Conservation (phyloP, 2,888 invertebrate genomes). For the Shargacucullia verbasci region DNA sequence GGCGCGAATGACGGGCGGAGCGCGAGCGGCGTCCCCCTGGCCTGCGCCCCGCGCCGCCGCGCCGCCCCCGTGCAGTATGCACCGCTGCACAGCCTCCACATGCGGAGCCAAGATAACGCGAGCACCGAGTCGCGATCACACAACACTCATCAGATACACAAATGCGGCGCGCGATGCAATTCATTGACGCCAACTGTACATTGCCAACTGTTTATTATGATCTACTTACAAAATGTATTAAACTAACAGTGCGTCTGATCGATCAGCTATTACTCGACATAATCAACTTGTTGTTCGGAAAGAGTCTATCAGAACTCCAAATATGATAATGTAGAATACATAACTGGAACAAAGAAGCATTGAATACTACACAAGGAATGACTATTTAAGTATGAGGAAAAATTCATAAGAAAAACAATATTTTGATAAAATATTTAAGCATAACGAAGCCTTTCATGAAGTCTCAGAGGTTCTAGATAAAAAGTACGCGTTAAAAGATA, state of each 20-base stretch:
- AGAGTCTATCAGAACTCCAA: slow-evolving; percentile 30
- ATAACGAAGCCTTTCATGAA: slow-evolving; percentile 53
- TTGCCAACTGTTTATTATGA: slow-evolving; percentile 75
- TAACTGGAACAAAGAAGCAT: slow-evolving; percentile 41
- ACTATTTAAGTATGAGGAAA: slow-evolving; percentile 31
- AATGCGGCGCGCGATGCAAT: slow-evolving; percentile 70
- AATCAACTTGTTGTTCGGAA: slow-evolving; percentile 39
- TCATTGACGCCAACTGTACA: slow-evolving; percentile 81
- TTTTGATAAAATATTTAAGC: slow-evolving; percentile 48
- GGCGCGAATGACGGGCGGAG: slow-evolving; percentile 76
- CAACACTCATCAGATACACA: slow-evolving; percentile 67
- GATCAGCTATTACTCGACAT: slow-evolving; percentile 26
- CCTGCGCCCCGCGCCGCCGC: slow-evolving; percentile 57
- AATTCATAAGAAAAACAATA: slow-evolving; percentile 29
- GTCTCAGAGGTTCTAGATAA: slow-evolving; percentile 36
- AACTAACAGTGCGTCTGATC: slow-evolving; percentile 19
- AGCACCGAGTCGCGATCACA: slow-evolving; percentile 66
- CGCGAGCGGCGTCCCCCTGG: slow-evolving; percentile 63
- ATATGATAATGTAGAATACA: slow-evolving; percentile 35
- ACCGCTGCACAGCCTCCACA: slow-evolving; percentile 83
- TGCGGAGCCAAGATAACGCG: slow-evolving; percentile 74
- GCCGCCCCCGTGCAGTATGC: slow-evolving; percentile 76
- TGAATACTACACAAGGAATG: slow-evolving; percentile 40
- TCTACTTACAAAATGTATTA: slow-evolving; percentile 51
- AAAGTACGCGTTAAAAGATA: slow-evolving; percentile 22